Conservation (phyloP, 2,888 invertebrate genomes). For the Tiliacea citrago region DNA sequence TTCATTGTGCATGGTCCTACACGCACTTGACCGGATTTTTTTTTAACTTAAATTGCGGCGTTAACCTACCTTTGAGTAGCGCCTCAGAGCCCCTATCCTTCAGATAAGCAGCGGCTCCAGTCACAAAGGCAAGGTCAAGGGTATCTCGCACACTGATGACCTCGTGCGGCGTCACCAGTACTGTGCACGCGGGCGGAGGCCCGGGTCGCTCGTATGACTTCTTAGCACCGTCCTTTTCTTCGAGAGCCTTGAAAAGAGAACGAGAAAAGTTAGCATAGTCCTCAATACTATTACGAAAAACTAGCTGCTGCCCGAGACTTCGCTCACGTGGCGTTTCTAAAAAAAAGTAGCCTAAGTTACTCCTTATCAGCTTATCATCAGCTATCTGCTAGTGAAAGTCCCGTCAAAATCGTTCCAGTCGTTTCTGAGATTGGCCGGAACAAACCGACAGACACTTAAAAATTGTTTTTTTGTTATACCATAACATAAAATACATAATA, state of each 20-base stretch:
- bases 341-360: no score
- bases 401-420: no score
- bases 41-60: not conserved
- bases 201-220: conserved; percentile 72
- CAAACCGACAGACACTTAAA: no score
- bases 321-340: no score
- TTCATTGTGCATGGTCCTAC: no score
- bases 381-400: no score
- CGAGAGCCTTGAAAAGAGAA: conserved; percentile 77
- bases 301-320: no score
- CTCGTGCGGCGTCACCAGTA: conserved; percentile 94
- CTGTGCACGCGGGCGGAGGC: conserved; percentile 93
- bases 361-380: no score
- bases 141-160: conserved; percentile 94
- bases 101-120: conserved; percentile 85
- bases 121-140: conserved; percentile 89
- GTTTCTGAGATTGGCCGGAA: no score
- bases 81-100: conserved; percentile 83
- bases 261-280: not conserved
- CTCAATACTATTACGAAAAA: not conserved
- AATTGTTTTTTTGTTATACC: no score
- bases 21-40: not conserved
- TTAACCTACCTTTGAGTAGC: conserved; percentile 76
- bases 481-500: no score
- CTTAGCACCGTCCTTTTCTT: conserved; percentile 84